Conservation (phyloP, 2,888 invertebrate species). For the Microctonus hyperodae region DNA sequence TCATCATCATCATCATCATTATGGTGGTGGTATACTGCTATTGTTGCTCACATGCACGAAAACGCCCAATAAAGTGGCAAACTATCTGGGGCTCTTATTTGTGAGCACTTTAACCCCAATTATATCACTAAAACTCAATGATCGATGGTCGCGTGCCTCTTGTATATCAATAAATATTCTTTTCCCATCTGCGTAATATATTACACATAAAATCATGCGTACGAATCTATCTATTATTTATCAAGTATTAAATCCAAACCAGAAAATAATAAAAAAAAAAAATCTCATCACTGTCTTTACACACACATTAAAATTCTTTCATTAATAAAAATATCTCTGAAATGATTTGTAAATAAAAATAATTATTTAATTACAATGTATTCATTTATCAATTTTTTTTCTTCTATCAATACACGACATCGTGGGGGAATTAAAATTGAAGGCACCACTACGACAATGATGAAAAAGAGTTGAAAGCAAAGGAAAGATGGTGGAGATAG, state of each 20-base stretch:
- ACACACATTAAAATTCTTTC: too few relatives aligned
- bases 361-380: too few relatives aligned
- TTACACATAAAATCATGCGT: too few relatives aligned
- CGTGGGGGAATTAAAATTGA: conserved; percentile 39
- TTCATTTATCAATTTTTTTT: too few relatives aligned
- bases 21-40: conserved; percentile 35
- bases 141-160: conserved; percentile 28
- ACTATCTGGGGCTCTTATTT: conserved; percentile 46
- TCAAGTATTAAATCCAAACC: too few relatives aligned
- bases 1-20: conserved; percentile 28
- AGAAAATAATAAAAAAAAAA: too few relatives aligned
- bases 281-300: too few relatives aligned
- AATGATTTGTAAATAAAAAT: too few relatives aligned
- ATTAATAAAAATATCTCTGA: too few relatives aligned
- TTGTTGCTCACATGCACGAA: conserved; percentile 47
- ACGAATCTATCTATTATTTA: too few relatives aligned
- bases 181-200: not conserved
- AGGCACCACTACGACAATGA: conserved; percentile 23
- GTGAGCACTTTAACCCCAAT: conserved; percentile 48
- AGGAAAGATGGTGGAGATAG: conserved; percentile 26
- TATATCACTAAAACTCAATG: not conserved
- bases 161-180: not conserved
- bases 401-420: conserved; percentile 2
- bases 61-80: conserved; percentile 48
- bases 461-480: conserved; percentile 23